Percentiles rank a stretch among this genome's conserved stretches.
Conservation (phyloP, 2,888 invertebrate species). For the Pyralis farinalis region DNA sequence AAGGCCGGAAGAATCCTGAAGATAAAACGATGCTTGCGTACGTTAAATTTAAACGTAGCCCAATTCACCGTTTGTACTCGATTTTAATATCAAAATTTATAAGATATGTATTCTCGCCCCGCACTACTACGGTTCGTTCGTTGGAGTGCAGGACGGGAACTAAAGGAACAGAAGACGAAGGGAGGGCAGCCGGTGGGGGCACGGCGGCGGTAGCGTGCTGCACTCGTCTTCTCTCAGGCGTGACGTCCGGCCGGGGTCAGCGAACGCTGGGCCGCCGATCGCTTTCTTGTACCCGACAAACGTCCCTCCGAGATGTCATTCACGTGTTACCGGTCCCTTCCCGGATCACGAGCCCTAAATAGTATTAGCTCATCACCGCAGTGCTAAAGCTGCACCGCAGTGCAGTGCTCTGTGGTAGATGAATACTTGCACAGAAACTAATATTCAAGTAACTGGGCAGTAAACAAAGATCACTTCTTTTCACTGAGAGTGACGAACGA, state of each 20-base stretch:
- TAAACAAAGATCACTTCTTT: too few relatives aligned
- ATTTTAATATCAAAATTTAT: background rate
- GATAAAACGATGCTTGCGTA: too few relatives aligned
- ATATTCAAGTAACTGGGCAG: too few relatives aligned
- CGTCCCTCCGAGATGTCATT: slow-evolving; percentile 69
- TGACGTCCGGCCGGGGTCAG: slow-evolving; percentile 74
- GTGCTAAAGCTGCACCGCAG: slow-evolving; percentile 9
- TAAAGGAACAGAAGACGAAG: slow-evolving; percentile 19
- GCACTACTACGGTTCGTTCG: slow-evolving; percentile 7
- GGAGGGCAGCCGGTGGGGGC: slow-evolving; percentile 26
- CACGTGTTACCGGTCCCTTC: slow-evolving; percentile 44
- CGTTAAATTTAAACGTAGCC: background rate
- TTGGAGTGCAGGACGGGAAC: slow-evolving; percentile 6
- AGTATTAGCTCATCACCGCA: slow-evolving; percentile 16
- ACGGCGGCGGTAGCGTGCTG: slow-evolving; percentile 42
- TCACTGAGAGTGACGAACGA: too few relatives aligned
- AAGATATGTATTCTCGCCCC: background rate
- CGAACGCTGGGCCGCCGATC: slow-evolving; percentile 64
- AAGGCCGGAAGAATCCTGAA: too few relatives aligned
- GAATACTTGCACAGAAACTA: background rate
- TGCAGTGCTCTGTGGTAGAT: background rate
- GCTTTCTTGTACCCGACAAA: slow-evolving; percentile 65
- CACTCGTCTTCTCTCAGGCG: slow-evolving; percentile 71
- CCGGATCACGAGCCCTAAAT: slow-evolving; percentile 24
- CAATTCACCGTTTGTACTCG: background rate